Evolutionary conservation across 2,888 invertebrate species (phyloP), one percentile per base, ranked within the genome.

Genomic region (Parascotia fuliginaria): DNA sequence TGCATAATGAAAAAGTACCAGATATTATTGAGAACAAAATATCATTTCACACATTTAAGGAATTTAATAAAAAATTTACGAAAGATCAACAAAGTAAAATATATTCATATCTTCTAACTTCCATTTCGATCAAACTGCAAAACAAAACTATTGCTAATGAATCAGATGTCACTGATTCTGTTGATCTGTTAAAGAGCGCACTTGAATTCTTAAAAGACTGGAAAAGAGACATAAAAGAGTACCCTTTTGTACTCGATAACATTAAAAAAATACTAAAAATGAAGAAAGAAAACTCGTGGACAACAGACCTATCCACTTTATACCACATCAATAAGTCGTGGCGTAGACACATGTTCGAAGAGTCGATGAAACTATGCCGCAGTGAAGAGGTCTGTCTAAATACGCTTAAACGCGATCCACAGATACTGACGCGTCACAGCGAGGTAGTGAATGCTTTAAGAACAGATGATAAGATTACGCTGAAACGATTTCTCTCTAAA

Each of bases 361-460:
- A 84, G 36, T 88, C 88, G 0, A 59, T 89, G 11, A 42, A 61
- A 6, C 41, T 87, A 37, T 59, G 55, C 14, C 73, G 77, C 0
- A 61, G 55, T 24, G 77, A 79, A 64, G 67, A 70, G 37, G 70
- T 72, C 4, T 86, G 79, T 42, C 11, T 87, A 3, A 88, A 89
- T 58, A 86, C 79, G 3, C 58, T 89, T 12, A 89, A 88, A 58
- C 84, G 89, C 55, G 75, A 81, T 15, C 77, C 89, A 3, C 60
- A 61, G 7, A 32, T 89, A n/a, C 56, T 89, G 11, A 40, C 45
- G n/a, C 66, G 66, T 9, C 59, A 79, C 43, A 65, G 73, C 24
- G 53, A 54, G 1, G 70, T 77, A 13, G 45, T 86, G 7, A 56
- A 70, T 5, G 44, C 55, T 0, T 53, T 87, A 29, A 73, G 68